Evolutionary conservation across 2,797 vertebrate genomes (phyloP).

Genomic region (Micropoecilia bifurca): DNA sequence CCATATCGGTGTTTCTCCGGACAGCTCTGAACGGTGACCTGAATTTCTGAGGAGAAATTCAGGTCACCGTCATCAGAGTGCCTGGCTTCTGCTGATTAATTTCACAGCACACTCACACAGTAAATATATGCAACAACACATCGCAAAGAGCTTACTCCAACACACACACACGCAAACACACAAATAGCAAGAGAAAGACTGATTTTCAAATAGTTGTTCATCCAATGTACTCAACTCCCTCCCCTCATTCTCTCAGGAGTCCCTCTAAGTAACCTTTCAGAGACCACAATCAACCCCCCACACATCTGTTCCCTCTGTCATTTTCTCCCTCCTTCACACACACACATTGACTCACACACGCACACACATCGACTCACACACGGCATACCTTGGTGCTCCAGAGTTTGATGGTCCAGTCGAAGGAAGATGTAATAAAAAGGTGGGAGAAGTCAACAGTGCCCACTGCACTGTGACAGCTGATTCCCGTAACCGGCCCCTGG

Average conservation of each 20-base stretch:
- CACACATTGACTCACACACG: not conserved
- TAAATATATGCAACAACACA: not conserved
- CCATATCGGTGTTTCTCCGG: not conserved
- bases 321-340: not conserved
- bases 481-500: slow-evolving; percentile 95
- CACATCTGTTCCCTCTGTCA: slow-evolving; percentile 28
- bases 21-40: too few relatives aligned
- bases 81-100: slow-evolving; percentile 6
- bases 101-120: slow-evolving; percentile 1
- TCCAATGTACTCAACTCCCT: slow-evolving; percentile 27
- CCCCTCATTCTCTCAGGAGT: slow-evolving; percentile 26
- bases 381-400: slow-evolving; percentile 95
- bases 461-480: slow-evolving; percentile 95
- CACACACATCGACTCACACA: slow-evolving; percentile 5
- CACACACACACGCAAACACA: slow-evolving; percentile 25
- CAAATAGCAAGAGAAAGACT: slow-evolving; percentile 19
- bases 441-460: slow-evolving; percentile 96
- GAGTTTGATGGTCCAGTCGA: slow-evolving; percentile 98
- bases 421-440: slow-evolving; percentile 96
- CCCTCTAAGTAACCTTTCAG: slow-evolving; percentile 34
- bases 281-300: slow-evolving; percentile 64
- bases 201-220: slow-evolving; percentile 38
- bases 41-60: slow-evolving; percentile 14
- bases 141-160: not conserved
- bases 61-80: slow-evolving; percentile 11